Evolutionary conservation across 2,113 vertebrate species (phyloP), one percentile per base, ranked within the genome.

Genomic region (Xiphorhynchus elegans): DNA sequence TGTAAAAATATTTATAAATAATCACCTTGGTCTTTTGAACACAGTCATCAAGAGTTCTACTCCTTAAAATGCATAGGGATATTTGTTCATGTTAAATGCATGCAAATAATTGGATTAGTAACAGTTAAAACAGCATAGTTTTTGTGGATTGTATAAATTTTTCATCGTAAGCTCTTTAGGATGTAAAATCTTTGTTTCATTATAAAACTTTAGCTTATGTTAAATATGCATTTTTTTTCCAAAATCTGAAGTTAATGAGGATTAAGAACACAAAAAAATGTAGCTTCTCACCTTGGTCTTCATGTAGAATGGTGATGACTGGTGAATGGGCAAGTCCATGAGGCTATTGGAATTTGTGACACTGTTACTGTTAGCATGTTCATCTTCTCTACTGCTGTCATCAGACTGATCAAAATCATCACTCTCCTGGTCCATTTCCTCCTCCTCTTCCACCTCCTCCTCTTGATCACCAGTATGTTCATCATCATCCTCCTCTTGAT

Each of bases 361-460:
- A 96, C 97, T 98, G 96, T 98, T 99, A 98, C 98, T 98, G 94
- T 98, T 99, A 92, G 96, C 88, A 56, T 98, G 98, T 79, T 99
- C 99, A 86, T 99, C 99, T 89, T 99, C 99, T 95, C 98, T 98
- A 83, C 98, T 98, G 82, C 99, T 99, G 96, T 99, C 99, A 21
- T 98, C 99, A 28, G 99, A 99, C 60, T 99, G 99, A 95, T 99
- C 99, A 96, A 99, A 99, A 76, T 99, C 99, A 96, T 99, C 99
- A 64, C 99, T 99, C 97, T 99, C 99, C 97, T 99, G 99, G 98
- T 99, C 99, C 99, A 99, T 99, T 95, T 99, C 99, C 92, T 99
- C 99, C 79, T 99, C 99, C 11, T 99, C 99, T 81, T 99, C 99
- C 83, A 95, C 98, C 78, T 97, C 98, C 50, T 98, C 98, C 58